Evolutionary conservation across 2,797 vertebrate species (phyloP), one percentile per base, ranked within the genome.

Genomic region (Phrynocephalus forsythii): DNA sequence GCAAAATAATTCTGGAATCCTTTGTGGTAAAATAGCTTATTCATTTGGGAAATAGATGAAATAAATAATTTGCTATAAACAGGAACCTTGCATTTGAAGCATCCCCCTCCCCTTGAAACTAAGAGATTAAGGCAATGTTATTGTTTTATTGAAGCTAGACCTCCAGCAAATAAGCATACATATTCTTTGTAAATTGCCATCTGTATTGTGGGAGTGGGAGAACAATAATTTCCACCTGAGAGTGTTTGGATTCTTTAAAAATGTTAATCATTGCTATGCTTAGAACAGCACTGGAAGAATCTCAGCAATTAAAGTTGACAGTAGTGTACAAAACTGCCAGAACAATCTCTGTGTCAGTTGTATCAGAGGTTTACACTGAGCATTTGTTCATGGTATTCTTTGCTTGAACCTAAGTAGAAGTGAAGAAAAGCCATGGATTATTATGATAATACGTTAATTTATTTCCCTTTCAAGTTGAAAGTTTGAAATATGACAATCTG

Each of bases 251-350:
- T 38, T 56, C 88, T 89, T 93, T 91, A 75, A 93, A 91, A 94
- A 90, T 93, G 91, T 84, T 91, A 93, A 92, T 94, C 71, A 60
- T 88, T 86, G 77, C 89, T 92, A 72, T 93, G 82, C 90, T 93
- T 93, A 87, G 87, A 91, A 77, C 92, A 85, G 85, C 81, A 84
- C 91, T 88, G 63, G 79, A 73, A 86, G 82, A 80, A 60, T 88
- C 82, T 87, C 82, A 56, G 87, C 89, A 93, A 93, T 94, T 93
- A 94, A 90, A 86, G 71, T 78, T 93, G 92, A 94, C 87, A 94
- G 28, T 38, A 84, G 75, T 82, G 33, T 89, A 83, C 85, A 87
- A 79, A 90, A 90, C 88, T 90, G 87, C 89, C 91, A 92, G 88
- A 92, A 90, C 60, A 0, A 92, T 91, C 66, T 87, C 79, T 88